Evolutionary conservation across 2,113 vertebrate genomes (phyloP), one percentile per base, ranked within the genome.

Genomic region (Mirza zaza): DNA sequence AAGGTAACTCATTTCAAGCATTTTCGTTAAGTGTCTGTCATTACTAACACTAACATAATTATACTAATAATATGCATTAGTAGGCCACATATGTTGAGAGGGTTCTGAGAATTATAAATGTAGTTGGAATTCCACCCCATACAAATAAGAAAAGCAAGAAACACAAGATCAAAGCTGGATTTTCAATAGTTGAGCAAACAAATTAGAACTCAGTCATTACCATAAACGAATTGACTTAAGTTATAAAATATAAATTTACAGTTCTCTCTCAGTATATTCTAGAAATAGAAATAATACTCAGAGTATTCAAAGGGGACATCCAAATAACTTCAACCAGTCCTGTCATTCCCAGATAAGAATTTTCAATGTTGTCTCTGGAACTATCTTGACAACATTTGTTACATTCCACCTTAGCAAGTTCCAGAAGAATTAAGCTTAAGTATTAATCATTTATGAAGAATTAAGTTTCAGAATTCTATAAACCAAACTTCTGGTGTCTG

Each of bases 21-120:
- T 76, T 55, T 55, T 84, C 86, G 79, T 2, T 86, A 82, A 87
- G 34, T 91, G 63, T 48, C 85, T 92, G 52, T 85, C 94, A 85
- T 88, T 76, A 79, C 36, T 87, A 95, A 90, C 42, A 65, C 50
- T 94, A 91, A 87, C 27, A 88, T 84, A 96, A 94, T 94, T 94
- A 80, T 65, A 82, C 57, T 68, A 97, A 77, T 77, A 77, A 90
- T 48, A 91, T n/a, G 52, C 42, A 94, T 90, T 71, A 94, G 45
- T 52, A 95, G 32, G 39, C 48, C n/a, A 71, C 70, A 73, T 92
- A 59, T 95, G 32, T 9, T 68, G 57, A 12, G 8, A 83, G 15
- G 48, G 12, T 91, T 67, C 81, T 87, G 83, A 95, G 52, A 75
- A 84, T 77, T 80, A 71, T 36, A 88, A 55, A 63, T 9, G 8